Evolutionary conservation across 2,113 vertebrate genomes (phyloP).

Genomic region (Acanthochromis polyacanthus): DNA sequence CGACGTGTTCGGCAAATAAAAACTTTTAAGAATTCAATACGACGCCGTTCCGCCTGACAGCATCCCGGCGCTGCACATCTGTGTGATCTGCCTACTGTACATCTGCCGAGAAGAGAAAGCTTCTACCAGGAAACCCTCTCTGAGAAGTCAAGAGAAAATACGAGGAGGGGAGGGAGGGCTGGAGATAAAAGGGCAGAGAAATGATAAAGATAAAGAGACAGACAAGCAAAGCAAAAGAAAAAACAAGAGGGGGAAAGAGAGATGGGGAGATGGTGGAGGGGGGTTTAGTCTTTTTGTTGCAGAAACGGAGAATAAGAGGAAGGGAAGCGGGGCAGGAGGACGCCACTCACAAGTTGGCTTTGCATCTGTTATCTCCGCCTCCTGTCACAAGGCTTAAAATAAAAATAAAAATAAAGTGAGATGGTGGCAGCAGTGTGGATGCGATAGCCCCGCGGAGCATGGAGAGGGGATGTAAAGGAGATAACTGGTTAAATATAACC

Average conservation of each 20-base stretch:
- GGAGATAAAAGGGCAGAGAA: constrained; percentile 58
- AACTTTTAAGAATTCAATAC: no score
- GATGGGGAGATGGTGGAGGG: constrained; percentile 41
- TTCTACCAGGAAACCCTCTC: constrained; percentile 62
- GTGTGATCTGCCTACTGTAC: not conserved
- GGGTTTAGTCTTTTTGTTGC: constrained; percentile 50
- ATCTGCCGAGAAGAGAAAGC: constrained; percentile 44
- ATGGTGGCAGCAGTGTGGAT: constrained; percentile 75
- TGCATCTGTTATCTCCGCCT: constrained; percentile 84
- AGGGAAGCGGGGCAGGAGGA: constrained; percentile 6
- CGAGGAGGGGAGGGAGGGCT: constrained; percentile 41
- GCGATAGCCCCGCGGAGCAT: constrained; percentile 82
- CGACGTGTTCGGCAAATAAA: no score
- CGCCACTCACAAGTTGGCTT: constrained; percentile 77
- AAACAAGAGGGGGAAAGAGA: constrained; percentile 51
- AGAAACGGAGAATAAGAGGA: constrained; percentile 37
- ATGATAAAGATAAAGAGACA: constrained; percentile 75
- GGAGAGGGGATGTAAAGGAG: constrained; percentile 84
- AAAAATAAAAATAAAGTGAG: constrained; percentile 84
- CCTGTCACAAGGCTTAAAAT: constrained; percentile 85
- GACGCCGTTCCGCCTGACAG: constrained; percentile 48
- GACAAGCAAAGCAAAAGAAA: constrained; percentile 59
- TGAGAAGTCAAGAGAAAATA: constrained; percentile 62
- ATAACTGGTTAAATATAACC: constrained; percentile 87
- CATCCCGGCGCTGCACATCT: constrained; percentile 40